These are phyloP conservation scores for Seriola dumerili DNA, from an alignment of 2,113 vertebrate species.

Conservation along the genomic window DNA sequence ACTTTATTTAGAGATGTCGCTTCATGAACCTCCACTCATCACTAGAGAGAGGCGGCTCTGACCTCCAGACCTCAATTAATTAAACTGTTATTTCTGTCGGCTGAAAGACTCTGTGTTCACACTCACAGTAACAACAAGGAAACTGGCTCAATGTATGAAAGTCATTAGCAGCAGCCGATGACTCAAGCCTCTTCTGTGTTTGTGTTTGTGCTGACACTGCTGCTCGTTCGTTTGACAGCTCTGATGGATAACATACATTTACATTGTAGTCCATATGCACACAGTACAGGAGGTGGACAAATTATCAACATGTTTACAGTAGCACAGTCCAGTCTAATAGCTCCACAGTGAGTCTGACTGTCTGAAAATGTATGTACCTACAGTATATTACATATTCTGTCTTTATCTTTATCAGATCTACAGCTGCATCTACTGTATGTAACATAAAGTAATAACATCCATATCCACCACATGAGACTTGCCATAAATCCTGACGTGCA, in stretches of 20 bases:
- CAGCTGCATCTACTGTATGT: background rate
- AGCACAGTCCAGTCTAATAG: too few species aligned
- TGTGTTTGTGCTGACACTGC: conserved; percentile 26
- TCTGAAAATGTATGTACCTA: background rate
- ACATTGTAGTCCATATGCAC: background rate
- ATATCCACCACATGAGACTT: background rate
- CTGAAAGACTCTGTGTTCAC: conserved; percentile 22
- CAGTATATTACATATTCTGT: background rate
- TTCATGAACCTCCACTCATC: conserved; percentile 11
- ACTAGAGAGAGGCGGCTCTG: conserved; percentile 27
- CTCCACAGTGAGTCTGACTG: too few species aligned
- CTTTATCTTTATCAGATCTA: background rate
- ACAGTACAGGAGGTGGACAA: background rate
- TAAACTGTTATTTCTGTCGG: conserved; percentile 18
- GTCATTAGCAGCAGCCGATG: conserved; percentile 13
- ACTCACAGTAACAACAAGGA: background rate
- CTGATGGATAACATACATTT: background rate
- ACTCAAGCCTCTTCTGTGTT: background rate
- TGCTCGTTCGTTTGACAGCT: background rate
- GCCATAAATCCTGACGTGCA: background rate
- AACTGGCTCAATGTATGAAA: background rate
- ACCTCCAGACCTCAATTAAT: conserved; percentile 45
- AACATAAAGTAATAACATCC: background rate
- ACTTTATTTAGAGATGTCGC: conserved; percentile 30
- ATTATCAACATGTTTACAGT: background rate